Evolutionary conservation across 2,797 vertebrate species (phyloP), one percentile per base, ranked within the genome.

Genomic region (Echiichthys vipera): DNA sequence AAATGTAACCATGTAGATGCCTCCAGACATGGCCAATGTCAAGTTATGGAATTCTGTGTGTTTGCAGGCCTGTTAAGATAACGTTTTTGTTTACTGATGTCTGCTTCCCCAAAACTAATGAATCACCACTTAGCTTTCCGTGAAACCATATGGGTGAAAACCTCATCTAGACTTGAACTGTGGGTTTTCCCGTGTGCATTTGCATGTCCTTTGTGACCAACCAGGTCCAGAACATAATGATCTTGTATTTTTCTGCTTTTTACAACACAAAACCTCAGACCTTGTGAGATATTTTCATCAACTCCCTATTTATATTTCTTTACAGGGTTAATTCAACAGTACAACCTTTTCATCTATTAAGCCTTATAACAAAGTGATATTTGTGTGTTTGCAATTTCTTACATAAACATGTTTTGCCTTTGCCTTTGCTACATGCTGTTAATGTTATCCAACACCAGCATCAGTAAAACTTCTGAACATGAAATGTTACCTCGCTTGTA

Each of bases 131-230:
- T 36, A 54, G 58, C 10, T 69, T 66, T 76, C 29, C 11, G 46
- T 49, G 15, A 59, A 74, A 66, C 15, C 36, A 25, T 74, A 63
- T 58, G 34, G 39, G 51, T 75, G 43, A 37, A 46, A 71, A 37
- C 17, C 22, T 74, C 22, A 25, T 4, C 12, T 68, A 18, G 20
- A 53, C 22, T 42, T 61, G 22, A 51, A 24, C 13, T 18, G 3
- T 43, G 15, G 58, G 20, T 69, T 45, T 72, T 37, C 27, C 8
- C 24, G 22, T 47, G 25, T 66, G 20, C 15, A 17, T 32, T 62
- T 22, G 1, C 2, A 2, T 22, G 24, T 27, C 18, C 5, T 37
- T 36, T 3, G 49, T 49, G 64, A 51, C n/a, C 17, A 46, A 32
- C 46, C 20, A 65, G 36, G 37, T 62, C 24, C 18, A 12, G 20